Conservation (phyloP, 1,140 invertebrate genomes). For the Acromyrmex echinatior region DNA sequence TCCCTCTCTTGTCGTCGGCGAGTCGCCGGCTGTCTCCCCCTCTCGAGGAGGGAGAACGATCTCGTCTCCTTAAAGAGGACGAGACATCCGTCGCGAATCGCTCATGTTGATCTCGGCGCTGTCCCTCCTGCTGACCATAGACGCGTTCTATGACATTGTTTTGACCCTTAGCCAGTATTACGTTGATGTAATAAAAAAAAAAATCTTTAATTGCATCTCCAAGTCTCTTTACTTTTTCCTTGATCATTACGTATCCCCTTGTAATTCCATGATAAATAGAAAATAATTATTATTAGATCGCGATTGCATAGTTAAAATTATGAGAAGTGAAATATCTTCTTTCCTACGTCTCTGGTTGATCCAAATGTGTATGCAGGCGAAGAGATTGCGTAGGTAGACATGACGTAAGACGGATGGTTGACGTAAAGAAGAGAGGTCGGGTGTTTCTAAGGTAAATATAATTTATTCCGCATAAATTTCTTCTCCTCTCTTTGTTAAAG, state of each 20-base stretch:
- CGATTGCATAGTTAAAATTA: background rate
- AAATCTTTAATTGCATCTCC: slow-evolving; percentile 73
- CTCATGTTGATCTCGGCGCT: slow-evolving; percentile 65
- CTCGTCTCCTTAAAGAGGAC: background rate
- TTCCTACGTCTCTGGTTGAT: background rate
- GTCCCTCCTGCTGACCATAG: slow-evolving; percentile 74
- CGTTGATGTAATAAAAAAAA: slow-evolving; percentile 84
- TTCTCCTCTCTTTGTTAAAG: slow-evolving; percentile 71
- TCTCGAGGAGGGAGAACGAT: background rate
- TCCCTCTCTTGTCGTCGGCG: slow-evolving; percentile 48
- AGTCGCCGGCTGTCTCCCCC: slow-evolving; percentile 31
- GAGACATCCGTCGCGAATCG: slow-evolving; percentile 43
- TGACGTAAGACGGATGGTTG: background rate
- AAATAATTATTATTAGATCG: background rate
- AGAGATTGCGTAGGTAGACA: background rate
- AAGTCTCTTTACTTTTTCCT: slow-evolving; percentile 21
- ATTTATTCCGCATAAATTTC: slow-evolving; percentile 84
- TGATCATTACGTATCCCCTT: background rate
- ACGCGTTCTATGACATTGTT: slow-evolving; percentile 82
- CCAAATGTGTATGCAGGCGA: background rate
- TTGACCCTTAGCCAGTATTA: slow-evolving; percentile 84
- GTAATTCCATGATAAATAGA: background rate
- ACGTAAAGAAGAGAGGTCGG: no score
- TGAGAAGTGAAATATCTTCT: background rate
- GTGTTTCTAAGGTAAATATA: slow-evolving; percentile 82